Evolutionary conservation across 53 echinoderm and acorn worm genomes (phyloP), one percentile per base, ranked within the genome.

Genomic region (Holothuria leucospilota): DNA sequence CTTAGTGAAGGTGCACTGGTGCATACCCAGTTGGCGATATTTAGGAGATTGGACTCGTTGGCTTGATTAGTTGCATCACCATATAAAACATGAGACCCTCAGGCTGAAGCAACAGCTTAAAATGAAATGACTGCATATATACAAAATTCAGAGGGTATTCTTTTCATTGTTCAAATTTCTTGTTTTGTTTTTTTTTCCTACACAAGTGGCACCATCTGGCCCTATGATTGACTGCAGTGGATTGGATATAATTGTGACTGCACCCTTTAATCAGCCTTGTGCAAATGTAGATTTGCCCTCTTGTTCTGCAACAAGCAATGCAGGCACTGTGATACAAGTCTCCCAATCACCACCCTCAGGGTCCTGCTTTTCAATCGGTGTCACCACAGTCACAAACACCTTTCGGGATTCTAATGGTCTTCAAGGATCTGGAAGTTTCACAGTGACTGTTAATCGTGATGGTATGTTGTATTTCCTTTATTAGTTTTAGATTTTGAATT

Each of bases 211-310:
- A 49, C 20, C 16, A 13, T 21, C 58, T 20, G 58, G 29, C 11
- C 80, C 80, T 27, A 56, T 59, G 20, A 39, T 79, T 29, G 61
- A 79, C 51, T 79, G 80, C 56, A 79, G 62, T 30, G 80, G 80
- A 27, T 20, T 23, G 12, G 80, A 79, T 29, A 2, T 79, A 21
- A 59, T 34, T 28, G 9, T 15, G 12, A 59, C 62, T 0, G 80
- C 34, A 29, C 21, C 80, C 0, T 29, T 61, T 1, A 34, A 16
- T 30, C 9, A 10, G 15, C 14, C 80, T 20, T 24, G 80, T 60
- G 16, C 13, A 27, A 15, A 28, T 29, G 34, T 59, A 8, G 28
- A 51, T 12, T 29, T 59, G 16, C 60, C 80, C 24, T 24, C 20
- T 16, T 79, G 80, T 34, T 24, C 80, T 26, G 80, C 80, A 20